Evolutionary conservation across 2,113 vertebrate genomes (phyloP).

Genomic region (Cisticola juncidis): DNA sequence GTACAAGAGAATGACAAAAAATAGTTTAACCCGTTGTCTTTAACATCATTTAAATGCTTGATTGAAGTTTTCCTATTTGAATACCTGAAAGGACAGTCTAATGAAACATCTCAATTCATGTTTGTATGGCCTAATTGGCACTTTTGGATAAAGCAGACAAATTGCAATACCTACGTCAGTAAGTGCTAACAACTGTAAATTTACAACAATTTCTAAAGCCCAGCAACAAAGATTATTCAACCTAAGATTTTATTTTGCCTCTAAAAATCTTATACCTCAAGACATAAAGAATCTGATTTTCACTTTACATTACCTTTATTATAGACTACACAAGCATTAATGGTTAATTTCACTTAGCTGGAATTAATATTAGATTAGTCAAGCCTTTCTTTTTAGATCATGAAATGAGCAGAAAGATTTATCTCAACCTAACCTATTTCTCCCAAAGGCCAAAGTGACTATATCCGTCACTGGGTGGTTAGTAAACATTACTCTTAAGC

Average conservation of each 20-base stretch:
- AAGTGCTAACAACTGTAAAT: not conserved
- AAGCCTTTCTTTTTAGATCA: not conserved
- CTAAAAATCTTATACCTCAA: not conserved
- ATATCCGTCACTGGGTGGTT: not conserved
- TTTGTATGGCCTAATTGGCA: not conserved
- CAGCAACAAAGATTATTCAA: not conserved
- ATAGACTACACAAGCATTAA: not conserved
- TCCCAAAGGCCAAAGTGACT: not conserved
- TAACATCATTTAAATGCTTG: not conserved
- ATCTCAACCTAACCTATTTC: not conserved
- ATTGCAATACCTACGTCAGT: not conserved
- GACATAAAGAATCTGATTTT: not conserved
- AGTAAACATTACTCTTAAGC: not conserved
- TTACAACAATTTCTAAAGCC: not conserved
- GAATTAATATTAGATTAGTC: not conserved
- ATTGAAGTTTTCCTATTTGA: not conserved
- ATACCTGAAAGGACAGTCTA: not conserved
- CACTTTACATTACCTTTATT: not conserved
- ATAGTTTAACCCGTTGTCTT: not conserved
- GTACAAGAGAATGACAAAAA: not conserved
- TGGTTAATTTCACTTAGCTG: not conserved
- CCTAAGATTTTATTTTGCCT: not conserved
- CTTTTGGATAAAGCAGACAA: not conserved
- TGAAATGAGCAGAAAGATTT: not conserved
- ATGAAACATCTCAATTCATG: not conserved